Conservation (phyloP, 2,113 vertebrate genomes). For the Lampris incognitus region DNA sequence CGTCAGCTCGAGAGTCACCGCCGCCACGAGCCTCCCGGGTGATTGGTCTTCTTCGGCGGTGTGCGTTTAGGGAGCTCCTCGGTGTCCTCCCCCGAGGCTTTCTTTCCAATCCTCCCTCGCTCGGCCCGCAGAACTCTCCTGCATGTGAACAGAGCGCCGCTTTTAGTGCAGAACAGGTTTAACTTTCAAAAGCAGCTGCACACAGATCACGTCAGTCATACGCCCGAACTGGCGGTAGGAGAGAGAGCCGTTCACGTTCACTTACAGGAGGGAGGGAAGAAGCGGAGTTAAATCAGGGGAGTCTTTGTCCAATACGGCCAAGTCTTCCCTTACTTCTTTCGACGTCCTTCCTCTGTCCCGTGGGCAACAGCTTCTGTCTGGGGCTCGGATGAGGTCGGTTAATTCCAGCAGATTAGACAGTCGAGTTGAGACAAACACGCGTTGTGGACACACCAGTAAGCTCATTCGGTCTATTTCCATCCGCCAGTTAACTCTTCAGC, state of each 20-base stretch:
- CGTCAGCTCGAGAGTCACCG: constrained; percentile 53
- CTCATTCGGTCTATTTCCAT: constrained; percentile 48
- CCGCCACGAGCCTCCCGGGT: constrained; percentile 42
- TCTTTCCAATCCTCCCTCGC: background rate
- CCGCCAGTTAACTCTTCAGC: background rate
- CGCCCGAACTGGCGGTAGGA: no score
- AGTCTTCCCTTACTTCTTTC: background rate
- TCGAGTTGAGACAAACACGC: constrained; percentile 14
- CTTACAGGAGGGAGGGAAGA: no score
- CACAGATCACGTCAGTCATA: no score
- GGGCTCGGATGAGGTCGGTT: constrained; percentile 32
- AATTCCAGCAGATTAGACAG: constrained; percentile 70
- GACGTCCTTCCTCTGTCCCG: background rate
- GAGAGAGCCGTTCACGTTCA: no score
- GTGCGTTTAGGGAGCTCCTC: constrained; percentile 7
- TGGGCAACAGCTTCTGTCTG: constrained; percentile 21
- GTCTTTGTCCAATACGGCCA: background rate
- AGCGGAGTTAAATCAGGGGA: no score
- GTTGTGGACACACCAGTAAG: constrained; percentile 10
- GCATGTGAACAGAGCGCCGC: background rate
- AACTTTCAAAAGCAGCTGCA: no score
- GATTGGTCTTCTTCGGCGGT: constrained; percentile 34
- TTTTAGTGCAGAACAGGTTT: background rate
- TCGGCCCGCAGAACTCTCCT: constrained; percentile 1
- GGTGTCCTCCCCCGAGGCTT: constrained; percentile 42